Percentiles rank a stretch among this genome's conserved stretches.
Evolutionary conservation across 2,113 vertebrate genomes (phyloP).

Genomic region (Camarhynchus parvulus): DNA sequence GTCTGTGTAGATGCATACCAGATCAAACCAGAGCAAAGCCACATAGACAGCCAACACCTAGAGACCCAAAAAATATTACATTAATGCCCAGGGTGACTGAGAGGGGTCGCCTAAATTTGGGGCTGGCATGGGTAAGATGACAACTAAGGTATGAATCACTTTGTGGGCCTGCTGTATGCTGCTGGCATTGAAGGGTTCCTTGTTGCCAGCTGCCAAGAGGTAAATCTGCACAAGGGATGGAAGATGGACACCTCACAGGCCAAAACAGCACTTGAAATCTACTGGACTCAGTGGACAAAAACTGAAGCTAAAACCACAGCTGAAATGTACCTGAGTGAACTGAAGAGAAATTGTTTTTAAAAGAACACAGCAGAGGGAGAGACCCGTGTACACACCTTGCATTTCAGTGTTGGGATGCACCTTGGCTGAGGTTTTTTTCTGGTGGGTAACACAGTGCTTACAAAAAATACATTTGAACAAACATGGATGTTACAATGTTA

Average conservation of each 20-base stretch:
- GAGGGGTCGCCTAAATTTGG: not conserved
- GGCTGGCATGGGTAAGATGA: not conserved
- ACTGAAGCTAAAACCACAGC: not conserved
- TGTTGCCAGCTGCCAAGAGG: not conserved
- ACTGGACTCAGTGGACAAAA: not conserved
- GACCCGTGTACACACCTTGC: not conserved
- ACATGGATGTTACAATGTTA: not conserved
- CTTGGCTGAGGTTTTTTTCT: not conserved
- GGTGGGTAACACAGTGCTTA: not conserved
- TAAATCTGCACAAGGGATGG: not conserved
- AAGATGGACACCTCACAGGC: not conserved
- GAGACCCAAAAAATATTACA: not conserved
- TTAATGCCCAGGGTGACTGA: not conserved
- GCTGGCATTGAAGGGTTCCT: not conserved
- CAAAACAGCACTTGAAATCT: not conserved
- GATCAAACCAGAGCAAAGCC: not conserved
- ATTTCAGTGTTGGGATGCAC: not conserved
- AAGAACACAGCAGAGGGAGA: not conserved
- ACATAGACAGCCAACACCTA: not conserved
- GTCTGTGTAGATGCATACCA: not conserved
- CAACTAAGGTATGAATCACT: not conserved
- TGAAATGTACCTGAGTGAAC: not conserved
- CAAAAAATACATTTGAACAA: not conserved
- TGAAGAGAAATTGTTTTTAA: not conserved
- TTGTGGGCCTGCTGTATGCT: not conserved